Evolutionary conservation across 2,113 vertebrate genomes (phyloP).

Genomic region (Nannobrachium achirus): DNA sequence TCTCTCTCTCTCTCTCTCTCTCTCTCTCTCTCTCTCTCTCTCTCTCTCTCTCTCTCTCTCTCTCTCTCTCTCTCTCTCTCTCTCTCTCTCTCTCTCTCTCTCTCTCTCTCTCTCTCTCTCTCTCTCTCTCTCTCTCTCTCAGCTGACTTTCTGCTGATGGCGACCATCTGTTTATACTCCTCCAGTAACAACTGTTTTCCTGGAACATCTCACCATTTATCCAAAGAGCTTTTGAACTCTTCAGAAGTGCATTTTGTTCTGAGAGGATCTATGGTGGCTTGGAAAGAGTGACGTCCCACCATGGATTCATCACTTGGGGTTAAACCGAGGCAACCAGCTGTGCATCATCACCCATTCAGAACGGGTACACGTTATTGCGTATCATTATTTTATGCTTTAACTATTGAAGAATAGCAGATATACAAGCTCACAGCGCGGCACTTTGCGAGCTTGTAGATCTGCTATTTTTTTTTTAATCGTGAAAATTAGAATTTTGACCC

Average conservation of each 20-base stretch:
- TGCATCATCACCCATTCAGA: too few relatives aligned
- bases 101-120: too few relatives aligned
- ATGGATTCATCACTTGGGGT: constrained; percentile 65
- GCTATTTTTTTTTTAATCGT: too few relatives aligned
- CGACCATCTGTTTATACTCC: constrained; percentile 74
- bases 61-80: constrained; percentile 1
- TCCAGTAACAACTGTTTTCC: constrained; percentile 52
- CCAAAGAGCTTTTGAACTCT: constrained; percentile 64
- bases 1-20: constrained; percentile 50
- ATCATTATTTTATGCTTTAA: too few relatives aligned
- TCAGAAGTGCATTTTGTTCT: constrained; percentile 65
- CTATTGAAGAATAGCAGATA: too few relatives aligned
- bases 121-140: constrained; percentile 45
- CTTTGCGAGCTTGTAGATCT: too few relatives aligned
- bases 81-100: too few relatives aligned
- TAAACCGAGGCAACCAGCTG: constrained; percentile 66
- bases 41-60: constrained; percentile 4
- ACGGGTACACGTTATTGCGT: too few relatives aligned
- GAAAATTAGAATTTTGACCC: too few relatives aligned
- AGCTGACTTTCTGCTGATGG: constrained; percentile 67
- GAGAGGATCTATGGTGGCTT: constrained; percentile 70
- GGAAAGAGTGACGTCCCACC: constrained; percentile 47
- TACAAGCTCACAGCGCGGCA: too few relatives aligned
- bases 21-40: constrained; percentile 53
- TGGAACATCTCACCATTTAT: constrained; percentile 68